phyloP scores from a whole-genome alignment of 2,888 invertebrate species.

The Clunio marinus region DNA sequence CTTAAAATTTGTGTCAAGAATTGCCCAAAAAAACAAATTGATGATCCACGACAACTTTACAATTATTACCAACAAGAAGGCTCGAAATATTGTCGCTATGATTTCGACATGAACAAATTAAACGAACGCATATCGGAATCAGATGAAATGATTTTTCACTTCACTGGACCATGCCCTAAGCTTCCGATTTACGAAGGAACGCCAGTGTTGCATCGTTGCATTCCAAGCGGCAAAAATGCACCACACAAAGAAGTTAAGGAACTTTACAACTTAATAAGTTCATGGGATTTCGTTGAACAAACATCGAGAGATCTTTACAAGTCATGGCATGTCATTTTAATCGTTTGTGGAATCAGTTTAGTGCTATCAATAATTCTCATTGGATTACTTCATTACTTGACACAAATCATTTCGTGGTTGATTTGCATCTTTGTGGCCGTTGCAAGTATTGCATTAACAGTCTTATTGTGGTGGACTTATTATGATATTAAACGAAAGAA shows the following conservation, averaged over 20 bases:
- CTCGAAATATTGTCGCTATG: slow-evolving; percentile 73
- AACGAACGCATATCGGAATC: slow-evolving; percentile 43
- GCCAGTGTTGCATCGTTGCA: slow-evolving; percentile 80
- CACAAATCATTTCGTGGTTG: slow-evolving; percentile 79
- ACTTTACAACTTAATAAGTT: slow-evolving; percentile 77
- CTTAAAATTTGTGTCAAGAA: slow-evolving; percentile 84
- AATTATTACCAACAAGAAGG: slow-evolving; percentile 68
- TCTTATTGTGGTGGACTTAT: slow-evolving; percentile 84
- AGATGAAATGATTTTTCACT: slow-evolving; percentile 47
- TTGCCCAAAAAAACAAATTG: slow-evolving; percentile 70
- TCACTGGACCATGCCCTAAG: slow-evolving; percentile 71
- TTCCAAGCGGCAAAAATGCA: slow-evolving; percentile 69
- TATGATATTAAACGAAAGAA: slow-evolving; percentile 63
- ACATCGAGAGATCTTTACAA: slow-evolving; percentile 82
- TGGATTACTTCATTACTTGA: slow-evolving; percentile 76
- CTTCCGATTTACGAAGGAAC: slow-evolving; percentile 73
- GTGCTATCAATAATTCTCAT: slow-evolving; percentile 80
- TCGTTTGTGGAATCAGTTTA: slow-evolving; percentile 73
- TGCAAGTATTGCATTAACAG: slow-evolving; percentile 72
- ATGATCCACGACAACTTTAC: slow-evolving; percentile 62
- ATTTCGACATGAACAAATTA: slow-evolving; percentile 58
- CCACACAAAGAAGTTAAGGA: slow-evolving; percentile 62
- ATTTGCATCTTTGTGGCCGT: slow-evolving; percentile 77
- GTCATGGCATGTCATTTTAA: slow-evolving; percentile 81
- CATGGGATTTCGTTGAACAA: slow-evolving; percentile 84